Evolutionary conservation across 2,797 vertebrate genomes (phyloP), one percentile per base, ranked within the genome.

Genomic region (Halcyon badia): DNA sequence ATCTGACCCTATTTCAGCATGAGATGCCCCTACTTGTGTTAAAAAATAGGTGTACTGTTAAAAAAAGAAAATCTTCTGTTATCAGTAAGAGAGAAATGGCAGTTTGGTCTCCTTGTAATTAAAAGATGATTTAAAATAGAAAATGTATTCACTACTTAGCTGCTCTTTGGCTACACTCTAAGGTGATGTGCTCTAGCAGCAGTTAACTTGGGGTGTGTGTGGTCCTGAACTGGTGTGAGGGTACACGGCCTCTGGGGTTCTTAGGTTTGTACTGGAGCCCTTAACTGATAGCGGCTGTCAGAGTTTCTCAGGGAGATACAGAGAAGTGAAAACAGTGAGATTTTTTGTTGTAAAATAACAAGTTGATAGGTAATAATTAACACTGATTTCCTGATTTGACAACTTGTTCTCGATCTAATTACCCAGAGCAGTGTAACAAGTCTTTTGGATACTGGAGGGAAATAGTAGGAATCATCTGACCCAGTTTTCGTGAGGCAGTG

Each of bases 201-300:
- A 15, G 26, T 48, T 81, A 52, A 19, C 10, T 26, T 37, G 30
- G 68, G 48, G 28, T 14, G 20, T 0, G 0, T 11, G 42, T 15
- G 16, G 25, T 48, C 58, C 48, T 21, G 13, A 2, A 20, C 3
- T 11, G 21, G 9, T 22, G 24, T 25, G 58, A 51, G 26, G 17
- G 13, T 11, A 2, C 0, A 0, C 14, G 11, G 7, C 21, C 1
- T 0, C 8, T 10, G 3, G 13, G 14, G 18, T 0, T 17, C 21
- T 16, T 13, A 3, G 30, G 28, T 0, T n/a, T n/a, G 20, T n/a
- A 10, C n/a, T 14, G 11, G 35, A 83, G 25, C 35, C 58, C 19
- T 22, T 51, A 24, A 21, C 46, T 77, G 33, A 4, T 49, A 5
- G 4, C n/a, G 49, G 8, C 48, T 37, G 9, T 41, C 46, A 30